A percentile compares a stretch with the other conserved stretches of the same genome.
Conservation (phyloP, 2,888 invertebrate genomes). For the Clepsis dumicolana region DNA sequence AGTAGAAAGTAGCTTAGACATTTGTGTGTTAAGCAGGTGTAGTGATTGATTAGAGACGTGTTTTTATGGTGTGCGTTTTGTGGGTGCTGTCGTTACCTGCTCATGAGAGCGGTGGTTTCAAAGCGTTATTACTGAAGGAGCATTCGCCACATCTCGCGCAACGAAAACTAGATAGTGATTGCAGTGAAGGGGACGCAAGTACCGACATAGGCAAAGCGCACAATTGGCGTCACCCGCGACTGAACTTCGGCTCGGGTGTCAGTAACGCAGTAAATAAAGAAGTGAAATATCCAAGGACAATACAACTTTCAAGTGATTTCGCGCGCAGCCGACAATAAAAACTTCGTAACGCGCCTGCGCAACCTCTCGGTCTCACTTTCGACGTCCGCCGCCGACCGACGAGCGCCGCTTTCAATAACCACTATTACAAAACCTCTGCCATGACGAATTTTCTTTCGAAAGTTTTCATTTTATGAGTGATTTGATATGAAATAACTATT, state of each 20-base stretch:
- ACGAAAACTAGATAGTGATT: slow-evolving; percentile 58
- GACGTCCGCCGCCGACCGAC: slow-evolving; percentile 72
- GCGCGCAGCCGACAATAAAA: slow-evolving; percentile 85
- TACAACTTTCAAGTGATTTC: slow-evolving; percentile 86
- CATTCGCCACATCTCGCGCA: slow-evolving; percentile 51
- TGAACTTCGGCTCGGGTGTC: slow-evolving; percentile 78
- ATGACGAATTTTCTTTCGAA: slow-evolving; percentile 81
- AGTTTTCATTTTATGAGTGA: slow-evolving; percentile 65
- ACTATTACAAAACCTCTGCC: slow-evolving; percentile 78
- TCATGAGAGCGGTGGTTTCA: slow-evolving; percentile 1
- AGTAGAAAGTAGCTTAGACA: slow-evolving; percentile 7
- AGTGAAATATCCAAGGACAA: slow-evolving; percentile 86
- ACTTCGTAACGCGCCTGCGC: slow-evolving; percentile 84
- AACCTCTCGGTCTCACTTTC: slow-evolving; percentile 84
- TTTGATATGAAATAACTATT: slow-evolving; percentile 50
- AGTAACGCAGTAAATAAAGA: slow-evolving; percentile 83
- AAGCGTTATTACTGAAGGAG: slow-evolving; percentile 28
- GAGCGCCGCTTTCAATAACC: slow-evolving; percentile 76
- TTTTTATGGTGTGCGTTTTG: slow-evolving; percentile 11
- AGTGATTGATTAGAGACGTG: neutral
- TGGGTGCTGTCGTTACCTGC: slow-evolving; percentile 6
- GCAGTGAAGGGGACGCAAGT: slow-evolving; percentile 73
- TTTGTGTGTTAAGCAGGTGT: neutral
- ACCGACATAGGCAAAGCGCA: slow-evolving; percentile 65
- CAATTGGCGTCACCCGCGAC: slow-evolving; percentile 69